Conservation (phyloP, 37 sponge, comb jelly and placozoan species). For the Mnemiopsis leidyi region DNA sequence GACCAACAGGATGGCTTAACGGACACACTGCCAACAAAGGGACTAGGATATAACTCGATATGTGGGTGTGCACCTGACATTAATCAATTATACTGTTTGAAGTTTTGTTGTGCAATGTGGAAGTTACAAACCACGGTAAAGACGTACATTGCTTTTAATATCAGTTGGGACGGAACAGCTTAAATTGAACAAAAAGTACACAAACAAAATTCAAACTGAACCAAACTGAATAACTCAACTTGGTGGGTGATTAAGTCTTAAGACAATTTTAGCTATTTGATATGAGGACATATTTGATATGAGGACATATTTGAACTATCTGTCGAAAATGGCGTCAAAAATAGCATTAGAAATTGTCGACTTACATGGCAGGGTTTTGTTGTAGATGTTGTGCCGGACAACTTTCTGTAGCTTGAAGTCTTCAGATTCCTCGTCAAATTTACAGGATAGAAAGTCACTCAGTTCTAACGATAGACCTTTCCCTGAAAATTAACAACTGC, state of each 20-base stretch:
- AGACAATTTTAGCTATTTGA: too few relatives aligned
- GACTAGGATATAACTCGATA: neutral
- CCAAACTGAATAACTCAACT: too few relatives aligned
- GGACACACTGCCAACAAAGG: neutral
- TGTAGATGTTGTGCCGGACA: conserved; percentile 95
- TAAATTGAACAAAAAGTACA: too few relatives aligned
- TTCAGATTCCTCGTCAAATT: conserved; percentile 88
- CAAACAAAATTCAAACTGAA: too few relatives aligned
- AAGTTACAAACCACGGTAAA: neutral
- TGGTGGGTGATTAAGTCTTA: too few relatives aligned
- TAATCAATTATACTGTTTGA: neutral
- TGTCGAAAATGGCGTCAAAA: too few relatives aligned
- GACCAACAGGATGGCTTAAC: neutral
- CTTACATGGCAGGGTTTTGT: conserved; percentile 94
- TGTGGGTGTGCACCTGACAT: neutral
- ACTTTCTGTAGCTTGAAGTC: conserved; percentile 96
- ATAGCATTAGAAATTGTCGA: too few relatives aligned
- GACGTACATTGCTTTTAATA: too few relatives aligned
- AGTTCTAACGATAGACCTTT: conserved; percentile 83
- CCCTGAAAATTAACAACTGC: conserved; percentile 71
- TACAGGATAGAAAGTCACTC: conserved; percentile 75
- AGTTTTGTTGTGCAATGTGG: neutral
- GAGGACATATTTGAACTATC: neutral
- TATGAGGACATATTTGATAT: neutral
- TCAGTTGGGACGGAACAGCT: too few relatives aligned